Evolutionary conservation across 2,888 invertebrate genomes (phyloP).

Genomic region (Drosophila peninsularis): DNA sequence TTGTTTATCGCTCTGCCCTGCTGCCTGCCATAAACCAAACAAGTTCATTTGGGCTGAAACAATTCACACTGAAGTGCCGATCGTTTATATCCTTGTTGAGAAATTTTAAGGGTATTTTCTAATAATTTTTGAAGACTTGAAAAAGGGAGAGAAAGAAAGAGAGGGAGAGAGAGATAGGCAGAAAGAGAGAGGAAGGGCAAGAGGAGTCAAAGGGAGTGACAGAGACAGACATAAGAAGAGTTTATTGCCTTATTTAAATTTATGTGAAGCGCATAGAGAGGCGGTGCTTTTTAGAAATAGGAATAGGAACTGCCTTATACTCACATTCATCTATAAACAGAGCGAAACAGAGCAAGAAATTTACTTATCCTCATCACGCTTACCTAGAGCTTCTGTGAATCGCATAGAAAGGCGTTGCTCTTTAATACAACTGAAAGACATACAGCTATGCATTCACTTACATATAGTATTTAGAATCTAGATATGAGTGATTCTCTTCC

Average conservation of each 20-base stretch:
- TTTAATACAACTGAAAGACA: background rate
- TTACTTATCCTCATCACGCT: background rate
- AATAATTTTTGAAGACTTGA: too few relatives aligned
- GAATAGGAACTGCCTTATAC: too few relatives aligned
- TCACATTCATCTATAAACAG: too few relatives aligned
- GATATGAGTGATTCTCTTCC: background rate
- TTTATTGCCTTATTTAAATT: too few relatives aligned
- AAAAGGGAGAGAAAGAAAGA: background rate
- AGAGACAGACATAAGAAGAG: too few relatives aligned
- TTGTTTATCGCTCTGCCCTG: background rate
- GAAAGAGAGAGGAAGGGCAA: too few relatives aligned
- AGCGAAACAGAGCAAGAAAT: background rate
- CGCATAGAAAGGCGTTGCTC: background rate
- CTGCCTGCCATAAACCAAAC: slow-evolving; percentile 5
- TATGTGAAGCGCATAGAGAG: slow-evolving; percentile 3
- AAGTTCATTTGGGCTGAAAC: background rate
- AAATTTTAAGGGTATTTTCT: too few relatives aligned
- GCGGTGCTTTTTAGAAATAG: too few relatives aligned
- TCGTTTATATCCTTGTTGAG: too few relatives aligned
- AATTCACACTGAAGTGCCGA: background rate
- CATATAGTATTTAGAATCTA: background rate
- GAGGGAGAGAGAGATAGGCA: background rate
- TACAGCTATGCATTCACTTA: background rate
- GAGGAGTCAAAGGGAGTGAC: too few relatives aligned
- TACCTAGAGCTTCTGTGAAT: background rate